These are phyloP conservation scores for Actinemys pallida DNA, from an alignment of 2,113 vertebrate species.

Conservation along the genomic window DNA sequence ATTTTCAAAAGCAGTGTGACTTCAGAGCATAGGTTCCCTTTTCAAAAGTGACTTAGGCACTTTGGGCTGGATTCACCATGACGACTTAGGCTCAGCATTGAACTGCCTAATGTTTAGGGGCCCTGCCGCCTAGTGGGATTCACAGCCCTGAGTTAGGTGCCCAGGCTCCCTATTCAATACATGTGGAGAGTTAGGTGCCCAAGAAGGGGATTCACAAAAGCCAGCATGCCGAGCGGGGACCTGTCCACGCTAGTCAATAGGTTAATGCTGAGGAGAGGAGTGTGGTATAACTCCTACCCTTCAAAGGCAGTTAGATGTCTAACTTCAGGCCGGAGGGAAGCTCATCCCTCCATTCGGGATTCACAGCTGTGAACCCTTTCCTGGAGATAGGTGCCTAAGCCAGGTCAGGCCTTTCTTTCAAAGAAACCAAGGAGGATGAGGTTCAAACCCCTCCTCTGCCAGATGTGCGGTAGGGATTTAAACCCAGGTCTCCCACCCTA, in stretches of 20 bases:
- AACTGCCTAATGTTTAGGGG: neutral
- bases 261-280: neutral
- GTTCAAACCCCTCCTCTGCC: neutral
- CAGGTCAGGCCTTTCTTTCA: neutral
- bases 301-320: neutral
- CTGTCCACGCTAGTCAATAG: neutral
- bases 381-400: neutral
- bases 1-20: neutral
- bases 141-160: neutral
- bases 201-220: neutral
- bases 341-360: neutral
- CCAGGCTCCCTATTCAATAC: neutral
- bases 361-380: neutral
- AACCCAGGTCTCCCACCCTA: neutral
- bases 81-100: neutral
- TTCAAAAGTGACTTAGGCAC: neutral
- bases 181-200: neutral
- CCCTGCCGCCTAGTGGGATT: neutral
- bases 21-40: neutral
- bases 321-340: neutral
- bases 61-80: neutral
- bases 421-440: neutral
- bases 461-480: neutral
- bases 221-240: neutral
- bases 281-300: neutral